Base-by-base conservation (phyloP, 2,888 invertebrate genomes). In the Trichogramma dendrolimi region DNA sequence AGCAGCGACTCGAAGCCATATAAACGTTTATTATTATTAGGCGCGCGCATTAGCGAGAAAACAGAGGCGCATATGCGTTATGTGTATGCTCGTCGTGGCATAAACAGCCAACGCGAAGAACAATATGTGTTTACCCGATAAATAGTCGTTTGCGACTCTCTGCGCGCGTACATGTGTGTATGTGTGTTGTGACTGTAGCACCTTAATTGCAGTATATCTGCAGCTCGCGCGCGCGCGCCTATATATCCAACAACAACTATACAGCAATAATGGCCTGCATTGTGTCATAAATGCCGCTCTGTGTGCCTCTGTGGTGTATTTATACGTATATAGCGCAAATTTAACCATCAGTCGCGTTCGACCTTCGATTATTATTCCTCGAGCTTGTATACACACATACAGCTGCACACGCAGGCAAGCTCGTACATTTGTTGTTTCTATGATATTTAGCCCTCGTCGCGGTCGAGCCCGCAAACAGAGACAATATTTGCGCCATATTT, bases 121-220 rank as follows among this genome's bases (percentile, higher is more conserved):
- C 67, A 69, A 66, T 27, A 27, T 67, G 68, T 72, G 70, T 70
- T 71, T 71, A 70, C 50, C 41, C 44, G 55, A 60, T 55, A 60
- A 60, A 60, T 65, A 61, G 61, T 50, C 56, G 27, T 10, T 14
- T 41, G 41, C 27, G 27, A 27, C 27, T 27, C 27, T 27, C 27
- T 27, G 27, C 27, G 27, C 27, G 27, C 27, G 27, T 27, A 27
- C 27, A 27, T 27, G 27, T 27, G 27, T 27, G 27, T 27, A 3
- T 27, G 27, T 27, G 27, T 27, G 27, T 27, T 27, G 27, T 27
- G 27, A 27, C 27, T 27, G 27, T 27, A 27, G 27, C 27, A 27
- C 27, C 27, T 27, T 27, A 27, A 27, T 27, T 27, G 27, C 27
- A 27, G 27, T 27, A 27, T 27, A 27, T 27, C 27, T 27, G 27